phyloP scores from a whole-genome alignment of 1,140 invertebrate genomes.

The Hyphantria cunea region DNA sequence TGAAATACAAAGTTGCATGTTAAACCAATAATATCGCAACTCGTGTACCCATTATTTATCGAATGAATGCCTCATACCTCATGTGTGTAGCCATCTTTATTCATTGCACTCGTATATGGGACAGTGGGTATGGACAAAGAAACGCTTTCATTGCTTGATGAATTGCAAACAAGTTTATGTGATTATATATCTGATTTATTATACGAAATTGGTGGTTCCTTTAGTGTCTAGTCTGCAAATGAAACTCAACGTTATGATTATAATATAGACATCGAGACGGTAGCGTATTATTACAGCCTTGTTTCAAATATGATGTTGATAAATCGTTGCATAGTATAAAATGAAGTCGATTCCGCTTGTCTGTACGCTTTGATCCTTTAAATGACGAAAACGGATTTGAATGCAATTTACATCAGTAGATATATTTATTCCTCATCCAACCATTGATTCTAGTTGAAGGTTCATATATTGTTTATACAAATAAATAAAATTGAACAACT shows the following conservation, averaged over 20 bases:
- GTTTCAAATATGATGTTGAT: conserved; percentile 17
- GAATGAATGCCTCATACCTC: not conserved
- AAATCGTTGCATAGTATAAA: too few species aligned
- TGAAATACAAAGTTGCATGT: too few species aligned
- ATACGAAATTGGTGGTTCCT: conserved; percentile 34
- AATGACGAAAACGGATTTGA: too few species aligned
- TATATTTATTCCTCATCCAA: too few species aligned
- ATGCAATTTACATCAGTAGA: too few species aligned
- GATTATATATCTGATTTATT: conserved; percentile 36
- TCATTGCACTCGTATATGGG: conserved; percentile 53
- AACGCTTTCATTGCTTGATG: conserved; percentile 44
- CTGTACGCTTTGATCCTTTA: too few species aligned
- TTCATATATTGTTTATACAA: too few species aligned
- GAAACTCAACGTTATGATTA: conserved; percentile 19
- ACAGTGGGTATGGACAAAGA: conserved; percentile 42
- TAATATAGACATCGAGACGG: conserved; percentile 27
- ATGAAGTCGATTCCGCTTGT: too few species aligned
- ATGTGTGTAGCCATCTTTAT: conserved; percentile 28
- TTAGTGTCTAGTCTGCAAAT: conserved; percentile 1
- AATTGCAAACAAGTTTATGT: conserved; percentile 56
- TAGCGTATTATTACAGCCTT: conserved; percentile 18
- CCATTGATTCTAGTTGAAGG: too few species aligned
- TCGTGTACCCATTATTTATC: too few species aligned
- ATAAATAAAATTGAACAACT: too few species aligned
- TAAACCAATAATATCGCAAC: too few species aligned